Evolutionary conservation across 1,140 invertebrate species (phyloP), one percentile per base, ranked within the genome.

Genomic region (Saccostrea cuccullata): DNA sequence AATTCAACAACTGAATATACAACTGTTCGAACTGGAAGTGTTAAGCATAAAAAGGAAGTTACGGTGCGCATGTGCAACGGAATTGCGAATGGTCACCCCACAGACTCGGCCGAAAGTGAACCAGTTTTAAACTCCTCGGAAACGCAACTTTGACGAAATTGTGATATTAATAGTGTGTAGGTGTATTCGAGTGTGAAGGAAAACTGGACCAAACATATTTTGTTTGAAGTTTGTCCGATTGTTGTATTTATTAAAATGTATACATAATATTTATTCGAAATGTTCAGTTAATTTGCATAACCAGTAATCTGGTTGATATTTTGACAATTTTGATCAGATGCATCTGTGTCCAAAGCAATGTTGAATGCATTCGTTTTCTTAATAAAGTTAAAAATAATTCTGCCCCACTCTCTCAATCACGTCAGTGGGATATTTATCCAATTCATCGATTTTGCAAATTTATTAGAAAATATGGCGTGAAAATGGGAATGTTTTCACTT

Each of bases 1-100:
- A 90, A 85, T 70, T 84, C 90, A 5, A 83, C 88, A 17, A 90
- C 88, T 20, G 90, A 92, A 64, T 93, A 93, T 88, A 88, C 91
- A 58, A 92, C 89, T 73, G 86, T 93, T 13, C 47, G 88, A 40
- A 89, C 87, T 55, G 91, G 91, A 67, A 55, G 89, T 26, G 89
- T 87, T 40, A 91, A 87, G 47, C 55, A 87, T 15, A 90, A 82
- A 55, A 89, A 89, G 85, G 83, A 90, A 6, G 86, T 86, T 13
- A 90, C 88, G 20, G 90, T 89, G 30, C 89, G 91, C 85, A 67
- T 92, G 56, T 85, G 87, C 9, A 92, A 92, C 73, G 92, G 91
- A 9, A 84, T 90, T 87, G 60, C 85, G 0, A 83, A 86, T 67
- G 58, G 58, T 30, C 58, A 56, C n/a, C 86, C 55, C 36, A 64